Evolutionary conservation across 2,888 invertebrate species (phyloP), one percentile per base, ranked within the genome.

Genomic region (Nymphalis urticae): DNA sequence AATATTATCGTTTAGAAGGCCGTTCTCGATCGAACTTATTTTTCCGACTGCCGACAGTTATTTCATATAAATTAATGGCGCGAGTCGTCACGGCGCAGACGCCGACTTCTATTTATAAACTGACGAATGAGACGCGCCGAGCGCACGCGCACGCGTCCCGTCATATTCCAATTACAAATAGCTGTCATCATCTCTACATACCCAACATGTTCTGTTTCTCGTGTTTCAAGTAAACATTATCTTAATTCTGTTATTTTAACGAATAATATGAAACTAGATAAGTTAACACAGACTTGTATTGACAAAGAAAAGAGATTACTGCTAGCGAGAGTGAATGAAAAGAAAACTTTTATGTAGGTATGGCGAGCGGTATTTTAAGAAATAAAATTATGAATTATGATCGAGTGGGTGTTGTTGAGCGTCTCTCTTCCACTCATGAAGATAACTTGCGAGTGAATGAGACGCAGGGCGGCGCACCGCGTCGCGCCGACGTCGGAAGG

Each of bases 11-110:
- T 87, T 83, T 83, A 84, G 89, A 90, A 92, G 90, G 89, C 88
- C 89, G 82, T 87, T 89, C 87, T 83, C 85, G 82, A 90, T 89
- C 86, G 85, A 85, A 90, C 87, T 90, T 89, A 90, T 92, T 92
- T 92, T 92, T 92, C 88, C 85, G 87, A 88, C 89, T 91, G 92
- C 90, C 91, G 90, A 92, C 92, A 92, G 91, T 91, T 92, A 92
- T 92, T 92, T 92, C 90, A 92, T 92, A 92, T 91, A 92, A 92
- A 92, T 92, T 91, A 92, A 92, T 92, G 92, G 92, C 88, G 90
- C 84, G 90, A 91, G 91, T 91, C 91, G 90, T 92, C 90, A 92
- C 87, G 88, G 87, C 90, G 87, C 92, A 92, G 92, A 91, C 92
- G 89, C 90, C 83, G 87, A 82, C 83, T 85, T 90, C 92, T 92